Evolutionary conservation across 2,888 invertebrate species (phyloP), one percentile per base, ranked within the genome.

Genomic region (Tachina lurida): DNA sequence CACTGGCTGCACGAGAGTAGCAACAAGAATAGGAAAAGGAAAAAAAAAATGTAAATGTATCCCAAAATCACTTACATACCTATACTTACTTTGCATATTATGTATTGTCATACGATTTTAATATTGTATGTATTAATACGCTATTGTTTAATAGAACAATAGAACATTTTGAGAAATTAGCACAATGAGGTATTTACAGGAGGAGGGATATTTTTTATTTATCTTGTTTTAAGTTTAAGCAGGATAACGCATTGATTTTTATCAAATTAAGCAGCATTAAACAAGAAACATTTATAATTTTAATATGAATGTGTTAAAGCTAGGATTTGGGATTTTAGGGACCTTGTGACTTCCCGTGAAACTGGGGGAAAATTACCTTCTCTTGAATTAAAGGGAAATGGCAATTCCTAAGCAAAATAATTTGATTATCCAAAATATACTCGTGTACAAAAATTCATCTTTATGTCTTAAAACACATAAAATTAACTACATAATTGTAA

Each of bases 121-220:
- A 60, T 68, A 49, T 77, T 58, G 60, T 56, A 49, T 47, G 22
- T 77, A n/a, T 56, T 60, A 60, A n/a, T 49, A 17, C 3, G 19
- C 22, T 52, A 52, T 78, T 78, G 60, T 68, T 47, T 49, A 41
- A 22, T 43, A 8, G 52, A 80, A 82, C 76, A 76, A 76, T 65
- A 65, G 70, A 58, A 43, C 22, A 47, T 56, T 75, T 56, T 12
- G 7, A 63, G 49, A 76, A 75, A 82, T 62, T 70, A 74, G 63
- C 62, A 76, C 82, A 76, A 65, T 31, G 49, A 70, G 75, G 58
- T 63, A 71, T 43, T 56, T 73, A 7, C 67, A 63, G 65, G 43
- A 58, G 73, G 49, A 80, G 19, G 54, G 15, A 22, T 62, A 56
- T 54, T n/a, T 17, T 62, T 62, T 43, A 0, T n/a, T 62, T 15